Base-by-base conservation (phyloP, 2,797 vertebrate genomes). In the Borostomias antarcticus region DNA sequence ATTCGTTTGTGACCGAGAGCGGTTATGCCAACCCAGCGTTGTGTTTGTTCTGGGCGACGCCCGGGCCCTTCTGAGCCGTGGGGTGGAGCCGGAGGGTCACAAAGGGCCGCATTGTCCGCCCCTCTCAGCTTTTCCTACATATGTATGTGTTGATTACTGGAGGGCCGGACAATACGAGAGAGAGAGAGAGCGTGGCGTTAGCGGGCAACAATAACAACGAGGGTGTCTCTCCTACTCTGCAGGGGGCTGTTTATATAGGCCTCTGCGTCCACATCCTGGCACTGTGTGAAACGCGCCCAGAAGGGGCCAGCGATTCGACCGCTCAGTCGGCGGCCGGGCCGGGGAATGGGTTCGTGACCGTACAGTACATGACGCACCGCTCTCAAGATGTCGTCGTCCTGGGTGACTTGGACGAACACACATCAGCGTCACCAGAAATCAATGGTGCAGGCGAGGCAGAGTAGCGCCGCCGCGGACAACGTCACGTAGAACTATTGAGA, bases 81-180 rank as follows among this genome's bases (percentile, higher is more conserved):
- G n/a, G n/a, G n/a, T 66, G 61, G 65, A 65, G 68, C 43, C 72
- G 58, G 72, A n/a, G 62, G 26, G 59, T 78, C 53, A 91, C 89
- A 90, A 91, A 83, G 79, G 81, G 61, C 71, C 13, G 68, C 70
- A 88, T 89, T 93, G 87, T 91, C 56, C 66, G 51, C 0, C 71
- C 80, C 83, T 82, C 86, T 81, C 82, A 76, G 82, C 84, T 86
- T 86, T n/a, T 86, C 90, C 90, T 91, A 88, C 90, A 89, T 89
- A 90, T 89, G 88, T 88, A 88, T 91, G 87, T 87, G 85, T 89
- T 86, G 86, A 91, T 92, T 90, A 84, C 82, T 78, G 82, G 82
- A 86, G 80, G 88, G 87, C 88, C n/a, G n/a, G 90, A 90, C 88
- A 90, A 89, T 85, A 82, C 87, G 85, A 77, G n/a, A n/a, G n/a